A percentile compares a stretch with the other conserved stretches of the same genome.
Evolutionary conservation across 2,113 vertebrate genomes (phyloP).

Genomic region (Leucosticte australis): DNA sequence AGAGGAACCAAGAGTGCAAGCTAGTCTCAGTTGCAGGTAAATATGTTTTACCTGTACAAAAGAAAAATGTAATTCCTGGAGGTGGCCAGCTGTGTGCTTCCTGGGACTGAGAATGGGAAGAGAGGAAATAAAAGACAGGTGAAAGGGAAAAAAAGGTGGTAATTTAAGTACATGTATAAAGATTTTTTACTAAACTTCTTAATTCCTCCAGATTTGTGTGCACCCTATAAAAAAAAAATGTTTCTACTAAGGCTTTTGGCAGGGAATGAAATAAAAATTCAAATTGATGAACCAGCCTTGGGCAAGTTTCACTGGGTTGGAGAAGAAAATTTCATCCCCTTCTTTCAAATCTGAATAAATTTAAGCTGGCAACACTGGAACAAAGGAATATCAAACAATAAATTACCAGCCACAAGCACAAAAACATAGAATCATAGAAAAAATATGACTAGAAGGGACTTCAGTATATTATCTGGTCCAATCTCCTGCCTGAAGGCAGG

Average conservation of each 20-base stretch:
- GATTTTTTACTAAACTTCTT: neutral
- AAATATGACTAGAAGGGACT: neutral
- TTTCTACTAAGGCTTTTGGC: neutral
- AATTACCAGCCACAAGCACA: neutral
- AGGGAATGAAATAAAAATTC: slow-evolving; percentile 12
- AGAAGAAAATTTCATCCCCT: neutral
- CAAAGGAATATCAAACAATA: slow-evolving; percentile 10
- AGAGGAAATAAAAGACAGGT: neutral
- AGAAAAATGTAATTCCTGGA: neutral
- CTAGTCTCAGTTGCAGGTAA: neutral
- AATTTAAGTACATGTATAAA: neutral
- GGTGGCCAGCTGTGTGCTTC: neutral
- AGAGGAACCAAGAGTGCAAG: neutral
- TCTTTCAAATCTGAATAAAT: neutral
- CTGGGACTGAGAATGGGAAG: neutral
- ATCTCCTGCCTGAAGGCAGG: neutral
- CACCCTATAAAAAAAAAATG: neutral
- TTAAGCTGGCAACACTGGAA: slow-evolving; percentile 1
- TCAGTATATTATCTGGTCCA: neutral
- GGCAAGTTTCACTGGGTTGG: neutral
- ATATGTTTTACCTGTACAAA: neutral
- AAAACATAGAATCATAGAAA: neutral
- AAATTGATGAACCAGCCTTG: neutral
- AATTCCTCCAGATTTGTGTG: neutral
- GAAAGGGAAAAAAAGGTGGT: neutral